Percentiles rank a stretch among this genome's conserved stretches.
Conservation (phyloP, 2,113 vertebrate genomes). For the Dromiciops gliroides region DNA sequence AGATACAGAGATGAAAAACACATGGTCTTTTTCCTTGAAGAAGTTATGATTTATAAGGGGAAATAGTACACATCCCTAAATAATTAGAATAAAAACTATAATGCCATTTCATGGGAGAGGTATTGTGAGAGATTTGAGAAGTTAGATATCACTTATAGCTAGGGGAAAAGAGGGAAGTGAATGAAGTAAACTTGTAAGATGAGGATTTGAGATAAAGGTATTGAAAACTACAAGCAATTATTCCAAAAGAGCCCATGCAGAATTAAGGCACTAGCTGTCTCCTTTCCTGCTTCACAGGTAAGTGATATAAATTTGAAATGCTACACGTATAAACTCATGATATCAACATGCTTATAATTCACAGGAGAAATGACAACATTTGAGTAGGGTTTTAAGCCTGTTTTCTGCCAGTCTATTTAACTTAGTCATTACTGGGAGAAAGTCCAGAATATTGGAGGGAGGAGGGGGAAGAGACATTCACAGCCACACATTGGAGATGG, state of each 20-base stretch:
- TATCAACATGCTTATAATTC: not conserved
- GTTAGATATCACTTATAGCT: not conserved
- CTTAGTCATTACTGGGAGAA: slow-evolving; percentile 33
- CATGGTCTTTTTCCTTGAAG: not conserved
- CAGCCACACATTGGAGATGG: slow-evolving; percentile 10
- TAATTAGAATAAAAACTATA: not conserved
- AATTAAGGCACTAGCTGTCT: not conserved
- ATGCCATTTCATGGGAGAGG: not conserved
- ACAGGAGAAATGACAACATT: slow-evolving; percentile 14
- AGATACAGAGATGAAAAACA: not conserved
- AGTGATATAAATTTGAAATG: not conserved
- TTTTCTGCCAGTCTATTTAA: slow-evolving; percentile 9
- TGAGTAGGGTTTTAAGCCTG: not conserved
- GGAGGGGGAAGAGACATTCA: slow-evolving; percentile 1
- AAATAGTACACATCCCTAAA: not conserved
- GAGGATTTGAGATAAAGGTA: not conserved
- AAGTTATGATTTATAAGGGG: not conserved
- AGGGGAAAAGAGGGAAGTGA: not conserved
- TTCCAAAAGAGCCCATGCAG: not conserved
- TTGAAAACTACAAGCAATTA: not conserved
- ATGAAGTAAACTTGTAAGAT: not conserved
- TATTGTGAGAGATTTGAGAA: not conserved
- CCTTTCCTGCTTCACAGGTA: not conserved
- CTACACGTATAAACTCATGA: not conserved
- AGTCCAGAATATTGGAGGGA: slow-evolving; percentile 33